phyloP scores from a whole-genome alignment of 1,140 invertebrate genomes.

The Drosophila simulans region DNA sequence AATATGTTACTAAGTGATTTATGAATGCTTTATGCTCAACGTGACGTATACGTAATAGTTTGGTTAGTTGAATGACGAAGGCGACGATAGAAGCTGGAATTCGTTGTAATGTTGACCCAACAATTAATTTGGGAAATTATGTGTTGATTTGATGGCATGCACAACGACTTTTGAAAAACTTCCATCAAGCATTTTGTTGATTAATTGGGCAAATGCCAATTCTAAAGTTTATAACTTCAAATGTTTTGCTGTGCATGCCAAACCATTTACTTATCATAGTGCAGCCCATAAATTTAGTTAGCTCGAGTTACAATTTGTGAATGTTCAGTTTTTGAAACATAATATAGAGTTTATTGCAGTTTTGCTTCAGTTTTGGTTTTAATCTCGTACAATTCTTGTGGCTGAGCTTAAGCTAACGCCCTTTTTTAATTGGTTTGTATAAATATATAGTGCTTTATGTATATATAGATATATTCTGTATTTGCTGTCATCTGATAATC shows the following conservation, averaged over 20 bases:
- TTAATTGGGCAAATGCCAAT: background rate
- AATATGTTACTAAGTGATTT: constrained; percentile 29
- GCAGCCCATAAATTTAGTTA: constrained; percentile 45
- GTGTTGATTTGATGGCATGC: constrained; percentile 10
- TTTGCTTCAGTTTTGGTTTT: constrained; percentile 56
- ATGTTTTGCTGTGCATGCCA: constrained; percentile 8
- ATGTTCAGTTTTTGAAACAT: constrained; percentile 52
- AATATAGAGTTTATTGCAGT: constrained; percentile 68
- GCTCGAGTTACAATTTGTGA: constrained; percentile 40
- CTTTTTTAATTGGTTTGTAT: constrained; percentile 51
- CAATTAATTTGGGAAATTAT: constrained; percentile 14
- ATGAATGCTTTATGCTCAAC: constrained; percentile 25
- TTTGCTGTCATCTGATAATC: constrained; percentile 57
- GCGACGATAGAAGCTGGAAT: constrained; percentile 41
- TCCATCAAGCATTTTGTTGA: too few species aligned
- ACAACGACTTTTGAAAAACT: constrained; percentile 1
- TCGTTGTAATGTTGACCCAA: constrained; percentile 27
- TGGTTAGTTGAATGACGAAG: constrained; percentile 34
- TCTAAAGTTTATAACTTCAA: background rate
- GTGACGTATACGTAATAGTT: constrained; percentile 46
- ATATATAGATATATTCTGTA: constrained; percentile 51
- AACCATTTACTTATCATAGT: constrained; percentile 7
- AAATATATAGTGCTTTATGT: constrained; percentile 66
- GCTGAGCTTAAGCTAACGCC: constrained; percentile 59
- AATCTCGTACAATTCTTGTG: constrained; percentile 66